Evolutionary conservation across 2,113 vertebrate species (phyloP), one percentile per base, ranked within the genome.

Genomic region (Bufo bufo): DNA sequence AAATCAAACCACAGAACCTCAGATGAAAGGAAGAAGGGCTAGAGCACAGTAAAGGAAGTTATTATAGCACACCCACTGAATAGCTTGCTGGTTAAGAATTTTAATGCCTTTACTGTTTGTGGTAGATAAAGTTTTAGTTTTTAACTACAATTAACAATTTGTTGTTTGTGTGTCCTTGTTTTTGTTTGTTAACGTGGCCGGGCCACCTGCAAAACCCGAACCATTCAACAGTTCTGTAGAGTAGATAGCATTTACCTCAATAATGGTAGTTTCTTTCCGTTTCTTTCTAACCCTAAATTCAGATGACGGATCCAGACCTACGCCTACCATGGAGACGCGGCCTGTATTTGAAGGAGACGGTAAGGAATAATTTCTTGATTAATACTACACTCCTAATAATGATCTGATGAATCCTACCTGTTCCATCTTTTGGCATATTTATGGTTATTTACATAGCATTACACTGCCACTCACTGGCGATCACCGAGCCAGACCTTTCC

Each of bases 241-340:
- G 98, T 99, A 99, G 98, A 99, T 99, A 96, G 97, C 99, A 99
- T 99, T 99, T 99, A 99, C 97, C 98, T 99, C 97, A 98, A 98
- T 99, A 99, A 99, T 99, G 96, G 97, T 97, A 99, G 98, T 99
- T 94, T 99, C 98, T 95, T 99, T 99, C 97, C 98, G 95, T 91
- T 99, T 99, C 94, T 99, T 99, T 97, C 95, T 99, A 95, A 99
- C 97, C 54, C 98, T 99, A 87, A 99, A 99, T 94, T 98, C 98
- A 99, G 98, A 99, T 93, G 98, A 99, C 0, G 98, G 97, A 89
- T 98, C 96, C 66, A 99, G 98, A 93, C 96, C 98, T 11, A 99
- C 98, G 0, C 97, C 98, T 90, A 99, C 98, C 75, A 95, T 98
- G 96, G 97, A 99, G 95, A 97, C 97, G 1, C 96, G 96, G 6